Conservation (phyloP, 1,140 invertebrate species). For the Seison nebaliae region DNA sequence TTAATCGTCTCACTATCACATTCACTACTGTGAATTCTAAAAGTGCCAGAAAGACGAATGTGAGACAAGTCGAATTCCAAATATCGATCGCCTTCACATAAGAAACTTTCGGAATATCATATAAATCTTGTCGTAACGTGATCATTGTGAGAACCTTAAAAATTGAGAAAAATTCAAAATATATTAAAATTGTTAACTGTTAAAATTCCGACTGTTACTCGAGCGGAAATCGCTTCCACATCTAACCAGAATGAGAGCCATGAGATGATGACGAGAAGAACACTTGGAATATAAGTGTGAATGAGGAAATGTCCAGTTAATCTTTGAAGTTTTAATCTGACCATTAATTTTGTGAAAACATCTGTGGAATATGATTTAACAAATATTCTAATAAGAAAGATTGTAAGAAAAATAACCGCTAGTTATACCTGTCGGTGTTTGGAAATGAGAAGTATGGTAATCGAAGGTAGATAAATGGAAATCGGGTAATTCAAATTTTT, state of each 20-base stretch:
- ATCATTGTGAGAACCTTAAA: conserved; percentile 95
- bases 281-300: conserved; percentile 93
- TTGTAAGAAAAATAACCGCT: no score
- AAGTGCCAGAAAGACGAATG: conserved; percentile 28
- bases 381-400: no score
- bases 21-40: conserved; percentile 29
- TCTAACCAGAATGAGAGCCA: conserved; percentile 89
- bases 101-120: conserved; percentile 44
- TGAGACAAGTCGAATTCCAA: conserved; percentile 32
- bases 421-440: no score
- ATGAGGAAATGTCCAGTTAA: conserved; percentile 68
- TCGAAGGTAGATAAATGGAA: conserved; percentile 7
- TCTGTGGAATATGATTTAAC: neutral
- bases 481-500: conserved; percentile 12
- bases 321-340: conserved; percentile 5
- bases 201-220: conserved; percentile 78
- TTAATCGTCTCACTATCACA: conserved; percentile 15
- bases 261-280: conserved; percentile 89
- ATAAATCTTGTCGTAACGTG: conserved; percentile 88
- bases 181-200: no score
- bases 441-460: no score
- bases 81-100: conserved; percentile 34
- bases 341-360: neutral
- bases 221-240: conserved; percentile 71
- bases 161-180: no score